These are phyloP conservation scores for Drosophila kikkawai DNA, from an alignment of 1,140 invertebrate genomes.

Conservation along the genomic window DNA sequence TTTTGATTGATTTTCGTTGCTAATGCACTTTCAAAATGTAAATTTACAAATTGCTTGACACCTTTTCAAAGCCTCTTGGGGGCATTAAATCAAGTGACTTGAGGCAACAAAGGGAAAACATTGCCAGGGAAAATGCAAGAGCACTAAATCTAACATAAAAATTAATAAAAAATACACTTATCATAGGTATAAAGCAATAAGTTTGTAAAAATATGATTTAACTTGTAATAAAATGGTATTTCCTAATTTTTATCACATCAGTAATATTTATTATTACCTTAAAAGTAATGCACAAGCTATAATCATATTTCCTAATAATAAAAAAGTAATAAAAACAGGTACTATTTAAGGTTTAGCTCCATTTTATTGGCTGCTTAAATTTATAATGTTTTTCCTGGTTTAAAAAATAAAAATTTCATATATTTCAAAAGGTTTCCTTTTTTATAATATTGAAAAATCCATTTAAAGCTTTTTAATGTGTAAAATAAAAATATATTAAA, in stretches of 20 bases:
- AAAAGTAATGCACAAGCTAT: neutral
- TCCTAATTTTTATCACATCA: neutral
- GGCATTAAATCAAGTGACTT: slow-evolving; percentile 58
- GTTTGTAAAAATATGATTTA: neutral
- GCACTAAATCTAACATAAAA: neutral
- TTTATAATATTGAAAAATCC: neutral
- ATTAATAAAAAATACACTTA: neutral
- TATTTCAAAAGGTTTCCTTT: neutral
- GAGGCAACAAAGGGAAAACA: slow-evolving; percentile 10
- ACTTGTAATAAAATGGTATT: neutral
- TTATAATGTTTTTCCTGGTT: neutral
- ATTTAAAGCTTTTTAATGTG: neutral
- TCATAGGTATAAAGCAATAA: neutral
- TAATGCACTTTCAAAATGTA: slow-evolving; percentile 65
- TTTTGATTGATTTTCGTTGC: slow-evolving; percentile 72
- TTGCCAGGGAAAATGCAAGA: slow-evolving; percentile 5
- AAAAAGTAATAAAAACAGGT: neutral
- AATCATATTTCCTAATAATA: neutral
- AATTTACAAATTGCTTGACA: slow-evolving; percentile 72
- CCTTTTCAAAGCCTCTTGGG: slow-evolving; percentile 29
- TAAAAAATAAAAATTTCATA: neutral
- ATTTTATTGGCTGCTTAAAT: no score
- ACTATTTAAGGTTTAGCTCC: neutral
- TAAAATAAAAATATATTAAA: neutral
- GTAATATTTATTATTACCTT: neutral